phyloP scores from a whole-genome alignment of 1,140 invertebrate genomes.

The Tachypleus tridentatus region DNA sequence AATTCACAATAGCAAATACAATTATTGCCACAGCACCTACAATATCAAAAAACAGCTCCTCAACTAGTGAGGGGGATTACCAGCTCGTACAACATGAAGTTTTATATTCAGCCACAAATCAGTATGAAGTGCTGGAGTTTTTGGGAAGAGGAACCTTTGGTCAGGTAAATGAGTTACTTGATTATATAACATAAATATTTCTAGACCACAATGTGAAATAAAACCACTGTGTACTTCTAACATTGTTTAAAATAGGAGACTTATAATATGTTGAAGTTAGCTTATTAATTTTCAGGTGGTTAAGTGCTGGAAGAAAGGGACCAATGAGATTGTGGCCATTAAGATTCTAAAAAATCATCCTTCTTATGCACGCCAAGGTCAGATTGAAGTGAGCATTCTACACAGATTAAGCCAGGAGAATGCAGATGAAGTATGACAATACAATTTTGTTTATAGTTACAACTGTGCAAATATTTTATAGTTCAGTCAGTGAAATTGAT shows the following conservation, averaged over 20 bases:
- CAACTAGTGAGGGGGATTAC: constrained; percentile 78
- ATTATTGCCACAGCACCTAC: constrained; percentile 30
- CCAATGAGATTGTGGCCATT: constrained; percentile 98
- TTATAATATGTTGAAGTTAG: not conserved
- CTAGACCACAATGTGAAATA: no score
- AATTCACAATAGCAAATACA: constrained; percentile 8
- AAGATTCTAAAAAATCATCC: constrained; percentile 99
- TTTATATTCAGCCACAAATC: constrained; percentile 80
- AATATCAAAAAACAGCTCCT: constrained; percentile 28
- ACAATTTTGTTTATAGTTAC: no score
- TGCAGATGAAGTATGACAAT: constrained; percentile 51
- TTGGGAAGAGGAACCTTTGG: constrained; percentile 97
- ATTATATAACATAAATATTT: not conserved
- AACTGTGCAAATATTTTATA: constrained; percentile 38
- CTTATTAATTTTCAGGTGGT: constrained; percentile 52
- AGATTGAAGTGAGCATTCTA: constrained; percentile 96
- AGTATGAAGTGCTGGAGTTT: constrained; percentile 97
- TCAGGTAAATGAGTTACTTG: constrained; percentile 44
- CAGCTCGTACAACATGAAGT: constrained; percentile 97
- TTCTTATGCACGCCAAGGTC: constrained; percentile 96
- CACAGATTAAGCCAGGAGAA: constrained; percentile 97
- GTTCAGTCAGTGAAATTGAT: constrained; percentile 40
- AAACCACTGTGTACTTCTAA: no score
- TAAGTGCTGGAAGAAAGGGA: constrained; percentile 99
- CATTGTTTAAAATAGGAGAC: no score